These are phyloP conservation scores for Asbolus verrucosus DNA, from an alignment of 1,140 invertebrate species.

Conservation along the genomic window DNA sequence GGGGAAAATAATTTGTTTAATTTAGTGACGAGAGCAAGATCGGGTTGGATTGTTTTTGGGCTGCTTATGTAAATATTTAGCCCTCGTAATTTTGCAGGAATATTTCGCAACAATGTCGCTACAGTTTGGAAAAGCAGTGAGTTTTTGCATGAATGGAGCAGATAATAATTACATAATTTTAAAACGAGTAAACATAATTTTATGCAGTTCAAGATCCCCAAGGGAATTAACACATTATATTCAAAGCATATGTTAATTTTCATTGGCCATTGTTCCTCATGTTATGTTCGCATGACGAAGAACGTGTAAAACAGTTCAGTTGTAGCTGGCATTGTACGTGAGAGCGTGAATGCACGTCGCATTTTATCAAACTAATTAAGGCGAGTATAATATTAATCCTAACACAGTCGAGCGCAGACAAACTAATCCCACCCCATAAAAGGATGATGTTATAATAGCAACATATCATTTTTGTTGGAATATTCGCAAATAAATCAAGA, in stretches of 20 bases:
- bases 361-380: constrained; percentile 46
- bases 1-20: constrained; percentile 21
- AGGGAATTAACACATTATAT: constrained; percentile 42
- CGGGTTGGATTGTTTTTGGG: neutral
- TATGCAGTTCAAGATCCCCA: constrained; percentile 35
- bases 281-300: constrained; percentile 42
- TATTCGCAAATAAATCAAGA: constrained; percentile 45
- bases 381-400: constrained; percentile 46
- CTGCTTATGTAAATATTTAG: neutral
- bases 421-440: constrained; percentile 43
- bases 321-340: constrained; percentile 42
- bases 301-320: constrained; percentile 45
- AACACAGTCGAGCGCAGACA: constrained; percentile 43
- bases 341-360: constrained; percentile 44
- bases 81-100: neutral
- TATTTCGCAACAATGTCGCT: neutral
- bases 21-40: neutral
- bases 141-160: constrained; percentile 4
- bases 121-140: constrained; percentile 4
- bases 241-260: constrained; percentile 42
- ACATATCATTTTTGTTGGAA: constrained; percentile 42
- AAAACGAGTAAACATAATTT: constrained; percentile 37
- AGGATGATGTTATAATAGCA: constrained; percentile 45
- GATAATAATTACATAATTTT: constrained; percentile 16
- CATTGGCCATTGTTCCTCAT: constrained; percentile 43